These are phyloP conservation scores for Platanista minor DNA, from an alignment of 2,113 vertebrate genomes.

Conservation along the genomic window DNA sequence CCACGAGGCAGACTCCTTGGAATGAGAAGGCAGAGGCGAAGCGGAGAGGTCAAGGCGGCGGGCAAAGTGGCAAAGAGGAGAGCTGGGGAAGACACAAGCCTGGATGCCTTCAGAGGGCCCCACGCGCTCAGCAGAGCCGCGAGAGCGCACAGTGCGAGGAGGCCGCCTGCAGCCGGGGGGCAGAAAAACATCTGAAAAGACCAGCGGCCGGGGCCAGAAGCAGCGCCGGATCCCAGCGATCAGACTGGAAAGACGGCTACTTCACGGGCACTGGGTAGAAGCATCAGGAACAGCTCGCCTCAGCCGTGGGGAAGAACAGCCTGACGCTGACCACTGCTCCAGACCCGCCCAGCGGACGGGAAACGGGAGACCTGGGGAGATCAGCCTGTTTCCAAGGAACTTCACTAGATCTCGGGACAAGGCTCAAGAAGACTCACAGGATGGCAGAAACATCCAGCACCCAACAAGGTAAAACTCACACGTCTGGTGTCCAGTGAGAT, in stretches of 20 bases:
- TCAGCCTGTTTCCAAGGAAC: not conserved
- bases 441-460: not conserved
- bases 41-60: not conserved
- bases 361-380: not conserved
- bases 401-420: not conserved
- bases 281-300: not conserved
- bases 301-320: not conserved
- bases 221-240: not conserved
- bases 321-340: not conserved
- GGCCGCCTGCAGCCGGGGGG: not conserved
- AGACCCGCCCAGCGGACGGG: not conserved
- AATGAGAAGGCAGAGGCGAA: not conserved
- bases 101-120: not conserved
- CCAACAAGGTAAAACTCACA: not conserved
- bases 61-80: not conserved
- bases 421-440: not conserved
- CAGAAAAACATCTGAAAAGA: not conserved
- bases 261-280: not conserved
- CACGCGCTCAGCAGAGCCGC: accelerated
- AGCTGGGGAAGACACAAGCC: not conserved
- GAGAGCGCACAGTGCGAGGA: accelerated
- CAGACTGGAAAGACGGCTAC: not conserved
- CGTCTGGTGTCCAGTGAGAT: not conserved
- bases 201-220: not conserved
- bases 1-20: not conserved